Evolutionary conservation across 2,113 vertebrate species (phyloP), one percentile per base, ranked within the genome.

Genomic region (Hoplias malabaricus): DNA sequence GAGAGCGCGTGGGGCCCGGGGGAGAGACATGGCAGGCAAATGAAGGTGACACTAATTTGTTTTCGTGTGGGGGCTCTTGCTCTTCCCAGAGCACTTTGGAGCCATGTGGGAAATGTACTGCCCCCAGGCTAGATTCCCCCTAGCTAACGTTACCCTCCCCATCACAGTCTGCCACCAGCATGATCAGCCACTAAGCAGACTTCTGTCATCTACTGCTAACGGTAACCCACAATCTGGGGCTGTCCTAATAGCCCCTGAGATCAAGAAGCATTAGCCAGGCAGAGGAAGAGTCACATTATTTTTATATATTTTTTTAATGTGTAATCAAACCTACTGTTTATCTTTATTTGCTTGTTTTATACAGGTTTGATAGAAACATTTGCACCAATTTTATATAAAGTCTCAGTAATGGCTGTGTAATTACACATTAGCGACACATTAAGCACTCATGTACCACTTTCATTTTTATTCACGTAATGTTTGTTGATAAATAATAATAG

Each of bases 21-120:
- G 57, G 62, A 73, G 53, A 11, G 23, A 48, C 68, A 68, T 29
- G 57, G 67, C 72, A 82, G 42, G 70, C 67, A 53, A 65, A 82
- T 54, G 61, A 80, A 82, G 65, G 82, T 86, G 88, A 90, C 81
- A 81, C 86, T 91, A 87, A 90, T 91, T 87, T 86, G 84, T 63
- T 83, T 80, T 82, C 76, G 50, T 38, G 4, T 53, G 54, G 13
- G 79, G 62, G 59, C 46, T 42, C 43, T 74, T 56, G 48, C n/a
- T 75, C n/a, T 72, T 75, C 82, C 83, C 46, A 0, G 46, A 82
- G 82, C 86, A 80, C 79, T 86, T 83, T 84, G 62, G 36, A 81
- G 27, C 61, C 82, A 68, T 69, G 62, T 54, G 75, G 75, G 82
- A 80, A 81, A 84, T 70, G 79, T 67, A 61, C 34, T 61, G 46